Evolutionary conservation across 2,113 vertebrate genomes (phyloP).

Genomic region (Otocyon megalotis): DNA sequence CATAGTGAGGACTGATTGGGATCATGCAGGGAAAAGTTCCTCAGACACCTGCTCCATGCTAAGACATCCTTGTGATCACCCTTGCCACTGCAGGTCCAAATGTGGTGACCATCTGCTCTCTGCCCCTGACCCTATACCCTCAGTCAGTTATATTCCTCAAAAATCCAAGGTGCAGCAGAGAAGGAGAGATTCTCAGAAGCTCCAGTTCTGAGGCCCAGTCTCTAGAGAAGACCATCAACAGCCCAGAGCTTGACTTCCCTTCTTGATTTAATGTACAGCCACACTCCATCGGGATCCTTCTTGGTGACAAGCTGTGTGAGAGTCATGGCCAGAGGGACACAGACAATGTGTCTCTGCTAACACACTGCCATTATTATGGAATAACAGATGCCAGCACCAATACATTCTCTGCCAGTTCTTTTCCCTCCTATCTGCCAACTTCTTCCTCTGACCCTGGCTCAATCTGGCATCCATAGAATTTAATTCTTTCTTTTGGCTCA

Average conservation of each 20-base stretch:
- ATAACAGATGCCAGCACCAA: background rate
- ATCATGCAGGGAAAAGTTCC: background rate
- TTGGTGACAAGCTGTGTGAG: background rate
- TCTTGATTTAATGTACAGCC: background rate
- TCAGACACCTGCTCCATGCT: rapidly evolving
- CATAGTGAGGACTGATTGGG: background rate
- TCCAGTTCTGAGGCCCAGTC: background rate
- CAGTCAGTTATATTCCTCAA: background rate
- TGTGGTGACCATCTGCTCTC: background rate
- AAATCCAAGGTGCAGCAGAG: background rate
- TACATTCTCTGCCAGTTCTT: background rate
- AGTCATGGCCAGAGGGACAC: background rate
- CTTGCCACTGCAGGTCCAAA: background rate
- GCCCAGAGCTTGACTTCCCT: background rate
- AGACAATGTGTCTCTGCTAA: background rate
- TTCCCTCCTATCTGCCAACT: background rate
- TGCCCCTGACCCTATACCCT: too few species aligned
- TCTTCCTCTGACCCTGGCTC: background rate
- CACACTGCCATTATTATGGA: background rate
- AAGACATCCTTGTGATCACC: too few species aligned
- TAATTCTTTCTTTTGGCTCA: slow-evolving; percentile 14
- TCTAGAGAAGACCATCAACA: background rate
- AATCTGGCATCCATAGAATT: background rate
- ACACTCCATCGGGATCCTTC: background rate
- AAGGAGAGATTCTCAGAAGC: background rate